These are phyloP conservation scores for Dione juno DNA, from an alignment of 2,888 invertebrate genomes.

Conservation along the genomic window DNA sequence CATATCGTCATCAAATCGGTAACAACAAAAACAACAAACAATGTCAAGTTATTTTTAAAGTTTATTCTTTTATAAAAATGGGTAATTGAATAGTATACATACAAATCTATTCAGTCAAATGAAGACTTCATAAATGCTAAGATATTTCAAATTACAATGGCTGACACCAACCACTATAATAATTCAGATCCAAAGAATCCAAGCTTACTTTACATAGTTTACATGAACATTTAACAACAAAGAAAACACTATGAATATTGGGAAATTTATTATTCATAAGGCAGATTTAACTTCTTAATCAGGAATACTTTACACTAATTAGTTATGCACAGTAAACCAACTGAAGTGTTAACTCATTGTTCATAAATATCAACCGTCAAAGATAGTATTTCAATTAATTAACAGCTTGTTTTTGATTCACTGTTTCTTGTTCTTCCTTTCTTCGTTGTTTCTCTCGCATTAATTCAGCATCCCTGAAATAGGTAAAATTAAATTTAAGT, in stretches of 20 bases:
- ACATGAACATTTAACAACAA: constrained; percentile 53
- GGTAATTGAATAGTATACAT: constrained; percentile 66
- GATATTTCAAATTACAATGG: constrained; percentile 55
- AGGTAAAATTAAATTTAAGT: neutral
- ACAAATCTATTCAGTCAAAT: constrained; percentile 77
- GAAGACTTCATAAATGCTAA: constrained; percentile 72
- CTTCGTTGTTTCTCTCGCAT: constrained; percentile 94
- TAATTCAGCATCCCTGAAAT: constrained; percentile 91
- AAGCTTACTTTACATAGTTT: constrained; percentile 49
- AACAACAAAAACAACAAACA: constrained; percentile 30
- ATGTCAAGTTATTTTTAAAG: constrained; percentile 51
- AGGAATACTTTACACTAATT: constrained; percentile 33
- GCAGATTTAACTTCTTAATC: constrained; percentile 32
- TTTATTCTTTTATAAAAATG: constrained; percentile 77
- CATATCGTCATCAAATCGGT: neutral
- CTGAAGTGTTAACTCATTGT: constrained; percentile 59
- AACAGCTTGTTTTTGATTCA: constrained; percentile 67
- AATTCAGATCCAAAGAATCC: constrained; percentile 67
- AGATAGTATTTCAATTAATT: constrained; percentile 55
- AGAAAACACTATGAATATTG: constrained; percentile 55
- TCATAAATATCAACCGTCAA: constrained; percentile 56
- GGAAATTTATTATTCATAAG: constrained; percentile 47
- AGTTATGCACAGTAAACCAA: constrained; percentile 58
- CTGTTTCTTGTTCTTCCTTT: constrained; percentile 83
- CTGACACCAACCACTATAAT: constrained; percentile 48